A percentile compares a stretch with the other conserved stretches of the same genome.
Conservation (phyloP, 2,113 vertebrate genomes). For the Aplodontia rufa region DNA sequence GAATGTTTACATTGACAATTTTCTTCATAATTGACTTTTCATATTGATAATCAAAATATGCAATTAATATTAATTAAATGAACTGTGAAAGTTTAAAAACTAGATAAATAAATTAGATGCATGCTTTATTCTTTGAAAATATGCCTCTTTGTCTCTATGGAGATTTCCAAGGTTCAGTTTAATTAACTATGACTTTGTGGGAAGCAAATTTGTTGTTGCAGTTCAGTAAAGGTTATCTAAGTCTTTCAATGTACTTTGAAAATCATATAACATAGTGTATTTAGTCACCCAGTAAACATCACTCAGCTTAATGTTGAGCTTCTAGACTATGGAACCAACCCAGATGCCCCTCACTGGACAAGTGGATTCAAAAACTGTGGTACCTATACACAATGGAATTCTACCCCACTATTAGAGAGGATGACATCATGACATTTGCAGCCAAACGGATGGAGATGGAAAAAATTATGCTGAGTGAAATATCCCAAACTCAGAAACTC, state of each 20-base stretch:
- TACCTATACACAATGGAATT: no score
- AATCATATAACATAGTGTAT: neutral
- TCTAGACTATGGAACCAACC: no score
- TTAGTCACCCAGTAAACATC: neutral
- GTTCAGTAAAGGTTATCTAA: constrained; percentile 50
- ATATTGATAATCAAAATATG: neutral
- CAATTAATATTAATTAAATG: constrained; percentile 28
- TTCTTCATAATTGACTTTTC: neutral
- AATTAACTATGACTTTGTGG: neutral
- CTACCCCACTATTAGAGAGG: no score
- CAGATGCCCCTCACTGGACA: no score
- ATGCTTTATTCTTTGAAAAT: neutral
- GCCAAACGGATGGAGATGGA: no score
- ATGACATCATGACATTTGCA: no score
- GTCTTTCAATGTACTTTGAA: constrained; percentile 25
- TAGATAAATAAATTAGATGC: neutral
- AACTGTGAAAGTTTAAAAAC: neutral
- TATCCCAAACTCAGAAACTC: no score
- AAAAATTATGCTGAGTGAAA: no score
- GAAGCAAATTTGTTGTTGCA: neutral
- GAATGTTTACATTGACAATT: neutral
- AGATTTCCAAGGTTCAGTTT: constrained; percentile 21
- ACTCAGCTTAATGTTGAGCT: neutral
- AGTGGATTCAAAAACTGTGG: no score
- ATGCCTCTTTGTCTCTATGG: neutral